A percentile compares a stretch with the other conserved stretches of the same genome.
Evolutionary conservation across 2,888 invertebrate genomes (phyloP).

Genomic region (Elysia crispata): DNA sequence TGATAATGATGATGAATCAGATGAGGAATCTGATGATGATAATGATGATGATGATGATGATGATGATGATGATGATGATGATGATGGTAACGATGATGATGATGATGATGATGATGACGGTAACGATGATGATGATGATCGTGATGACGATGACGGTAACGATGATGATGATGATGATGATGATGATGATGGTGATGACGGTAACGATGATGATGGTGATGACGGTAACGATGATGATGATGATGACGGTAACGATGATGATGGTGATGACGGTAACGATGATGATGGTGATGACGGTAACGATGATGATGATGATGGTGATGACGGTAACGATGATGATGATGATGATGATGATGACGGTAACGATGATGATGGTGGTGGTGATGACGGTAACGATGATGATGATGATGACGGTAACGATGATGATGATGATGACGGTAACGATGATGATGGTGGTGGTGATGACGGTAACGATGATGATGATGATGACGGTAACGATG

Average conservation of each 20-base stretch:
- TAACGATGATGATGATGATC: slow-evolving; percentile 27
- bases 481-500: slow-evolving; percentile 26
- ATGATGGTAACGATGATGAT: slow-evolving; percentile 27
- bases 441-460: neutral
- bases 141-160: slow-evolving; percentile 12
- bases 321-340: too few relatives aligned
- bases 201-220: slow-evolving; percentile 11
- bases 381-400: too few relatives aligned
- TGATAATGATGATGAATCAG: slow-evolving; percentile 24
- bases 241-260: slow-evolving; percentile 26
- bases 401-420: too few relatives aligned
- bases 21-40: slow-evolving; percentile 22
- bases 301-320: too few relatives aligned
- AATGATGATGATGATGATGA: slow-evolving; percentile 31
- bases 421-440: neutral
- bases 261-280: slow-evolving; percentile 14
- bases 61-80: slow-evolving; percentile 24
- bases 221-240: slow-evolving; percentile 1
- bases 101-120: slow-evolving; percentile 33
- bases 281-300: too few relatives aligned
- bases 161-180: neutral
- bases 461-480: slow-evolving; percentile 27
- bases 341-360: neutral
- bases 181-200: slow-evolving; percentile 3
- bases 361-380: neutral